Evolutionary conservation across 2,797 vertebrate species (phyloP), one percentile per base, ranked within the genome.

Genomic region (Semaprochilodus insignis): DNA sequence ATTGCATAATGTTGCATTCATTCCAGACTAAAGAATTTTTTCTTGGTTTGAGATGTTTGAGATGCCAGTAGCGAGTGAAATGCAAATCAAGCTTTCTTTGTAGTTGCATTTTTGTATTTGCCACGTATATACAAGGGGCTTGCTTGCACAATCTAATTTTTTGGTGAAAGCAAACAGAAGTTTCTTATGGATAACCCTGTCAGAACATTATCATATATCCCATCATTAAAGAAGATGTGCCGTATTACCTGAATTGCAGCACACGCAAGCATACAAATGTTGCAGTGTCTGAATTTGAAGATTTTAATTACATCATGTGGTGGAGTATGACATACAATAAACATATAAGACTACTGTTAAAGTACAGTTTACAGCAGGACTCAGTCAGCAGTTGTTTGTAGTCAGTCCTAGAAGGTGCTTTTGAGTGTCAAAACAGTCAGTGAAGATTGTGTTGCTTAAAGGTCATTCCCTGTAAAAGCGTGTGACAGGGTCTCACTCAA

Each of bases 401-500:
- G 44, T 36, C 73, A 15, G 27, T 40, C 55, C 10, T 11, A 34
- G 71, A n/a, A 59, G 55, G 54, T 59, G 55, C 21, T 54, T 75
- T 75, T 40, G 54, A 36, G 55, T 75, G 73, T 75, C 57, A 60
- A 69, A 67, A 11, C 25, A 57, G 65, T 57, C 17, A 27, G 73
- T n/a, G 51, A 69, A 36, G 40, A 63, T 60, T 75, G n/a, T 13
- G 48, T 40, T 51, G 60, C 40, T 54, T 27, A 80, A 83, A 83
- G 77, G 77, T 83, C 77, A 75, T n/a, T 76, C 16, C 21, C 19
- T 23, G 55, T 78, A 51, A 74, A 66, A 36, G 62, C 25, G 14
- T 27, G 77, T 83, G 76, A 74, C 77, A 70, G 27, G 55, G 63
- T 27, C 40, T 83, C 36, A 74, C 14, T 74, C 71, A 74, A 63